Base-by-base conservation (phyloP, 37 sponge, comb jelly and placozoan species). In the Ephydatia muelleri region DNA sequence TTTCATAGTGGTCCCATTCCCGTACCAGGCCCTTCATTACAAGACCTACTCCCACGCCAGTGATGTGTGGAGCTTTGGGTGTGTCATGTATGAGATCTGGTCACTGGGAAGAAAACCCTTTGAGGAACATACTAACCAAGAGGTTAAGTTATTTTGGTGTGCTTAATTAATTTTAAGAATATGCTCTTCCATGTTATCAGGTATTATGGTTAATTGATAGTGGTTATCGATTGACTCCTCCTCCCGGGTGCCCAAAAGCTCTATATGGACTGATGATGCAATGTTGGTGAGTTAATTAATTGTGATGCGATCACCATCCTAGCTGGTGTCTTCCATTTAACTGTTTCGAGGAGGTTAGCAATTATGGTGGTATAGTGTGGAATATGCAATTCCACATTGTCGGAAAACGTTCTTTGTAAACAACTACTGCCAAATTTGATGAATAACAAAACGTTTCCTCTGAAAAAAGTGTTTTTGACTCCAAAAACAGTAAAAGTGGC, bases 1-100 rank as follows among this genome's bases (percentile, higher is more conserved):
- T 70, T 6, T 32, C 29, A 57, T 43, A n/a, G n/a, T n/a, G n/a
- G n/a, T 43, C 43, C 43, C 43, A 43, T 43, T 43, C 39, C 64
- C 28, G 3, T 57, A 57, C 16, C 37, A 85, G 87, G 86, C 91
- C 11, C 67, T 82, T n/a, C 65, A 77, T 39, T 82, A 91, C 64
- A 82, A 81, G 79, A 84, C 49, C 49, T 89, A 89, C 75, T 80
- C 90, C 39, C 2, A 75, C 0, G 80, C 75, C 67, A 89, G 85
- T 84, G 90, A 89, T 84, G 90, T 89, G 38, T 89, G 85, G 85
- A 89, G 90, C 70, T 89, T 80, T 80, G 90, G 85, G 25, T 84
- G 84, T 85, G 80, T 89, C 14, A 80, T 89, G 73, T 89, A 67
- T 80, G 90, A 89, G 76, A 84, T 89, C n/a, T 89, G 90, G 90